These are phyloP conservation scores for Leptinotarsa lineolata DNA, from an alignment of 1,140 invertebrate species.

Conservation along the genomic window DNA sequence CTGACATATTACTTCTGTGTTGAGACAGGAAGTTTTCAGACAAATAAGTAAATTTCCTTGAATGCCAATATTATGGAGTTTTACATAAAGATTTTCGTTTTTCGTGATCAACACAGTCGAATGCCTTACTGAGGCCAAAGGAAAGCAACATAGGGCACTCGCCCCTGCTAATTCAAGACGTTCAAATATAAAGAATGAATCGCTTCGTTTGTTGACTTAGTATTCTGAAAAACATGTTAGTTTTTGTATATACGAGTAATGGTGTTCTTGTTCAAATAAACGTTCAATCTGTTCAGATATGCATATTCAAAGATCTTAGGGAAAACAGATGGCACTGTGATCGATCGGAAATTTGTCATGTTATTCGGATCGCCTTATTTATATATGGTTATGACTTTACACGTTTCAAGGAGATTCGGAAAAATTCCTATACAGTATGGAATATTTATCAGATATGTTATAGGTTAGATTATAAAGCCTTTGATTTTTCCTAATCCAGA, in stretches of 20 bases:
- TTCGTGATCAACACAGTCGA: conserved; percentile 11
- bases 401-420: background rate
- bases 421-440: conserved; percentile 4
- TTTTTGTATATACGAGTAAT: conserved; percentile 13
- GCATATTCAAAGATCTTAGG: too few species aligned
- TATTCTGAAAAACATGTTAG: conserved; percentile 12
- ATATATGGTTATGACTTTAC: background rate
- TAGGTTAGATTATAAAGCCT: background rate
- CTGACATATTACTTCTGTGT: conserved; percentile 13
- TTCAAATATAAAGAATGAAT: conserved; percentile 16
- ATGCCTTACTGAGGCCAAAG: conserved; percentile 10
- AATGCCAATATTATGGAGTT: conserved; percentile 13
- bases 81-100: conserved; percentile 15
- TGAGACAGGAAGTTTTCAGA: conserved; percentile 9
- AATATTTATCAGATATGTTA: conserved; percentile 17
- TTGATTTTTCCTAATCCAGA: background rate
- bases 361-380: too few species aligned
- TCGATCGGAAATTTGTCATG: too few species aligned
- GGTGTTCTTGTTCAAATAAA: conserved; percentile 7
- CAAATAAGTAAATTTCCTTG: conserved; percentile 9
- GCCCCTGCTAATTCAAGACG: conserved; percentile 16
- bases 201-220: background rate
- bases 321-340: too few species aligned
- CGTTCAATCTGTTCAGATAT: too few species aligned
- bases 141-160: too few species aligned